These are phyloP conservation scores for Ferrisia virgata DNA, from an alignment of 2,888 invertebrate genomes.

Conservation along the genomic window DNA sequence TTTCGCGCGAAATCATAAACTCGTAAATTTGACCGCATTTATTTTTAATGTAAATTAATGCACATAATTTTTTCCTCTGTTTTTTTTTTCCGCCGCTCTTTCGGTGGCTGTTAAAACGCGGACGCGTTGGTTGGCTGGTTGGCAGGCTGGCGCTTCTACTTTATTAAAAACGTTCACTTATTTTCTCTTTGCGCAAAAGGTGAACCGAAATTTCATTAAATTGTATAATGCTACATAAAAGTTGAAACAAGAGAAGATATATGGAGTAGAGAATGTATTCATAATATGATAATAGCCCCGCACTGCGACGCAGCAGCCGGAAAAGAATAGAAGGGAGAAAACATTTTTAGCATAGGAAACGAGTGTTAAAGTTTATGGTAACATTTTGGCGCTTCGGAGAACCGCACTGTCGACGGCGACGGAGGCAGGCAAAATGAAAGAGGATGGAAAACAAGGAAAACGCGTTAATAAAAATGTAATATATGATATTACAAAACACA, in stretches of 20 bases:
- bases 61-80: conserved; percentile 27
- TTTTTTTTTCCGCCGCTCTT: too few species aligned
- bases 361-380: conserved; percentile 40
- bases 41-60: conserved; percentile 30
- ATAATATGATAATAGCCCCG: conserved; percentile 40
- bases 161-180: conserved; percentile 29
- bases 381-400: conserved; percentile 39
- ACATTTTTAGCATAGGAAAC: conserved; percentile 34
- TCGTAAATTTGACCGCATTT: background rate
- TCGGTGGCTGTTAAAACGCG: too few species aligned
- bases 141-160: conserved; percentile 8
- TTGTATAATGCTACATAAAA: conserved; percentile 31
- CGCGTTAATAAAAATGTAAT: conserved; percentile 42
- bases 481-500: conserved; percentile 40
- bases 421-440: background rate
- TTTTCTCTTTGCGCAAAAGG: conserved; percentile 1
- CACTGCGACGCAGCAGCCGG: background rate
- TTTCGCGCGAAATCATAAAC: background rate
- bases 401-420: background rate
- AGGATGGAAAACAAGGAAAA: conserved; percentile 27
- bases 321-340: conserved; percentile 20
- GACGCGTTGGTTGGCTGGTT: background rate
- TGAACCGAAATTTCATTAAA: conserved; percentile 41
- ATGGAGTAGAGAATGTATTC: conserved; percentile 37
- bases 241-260: conserved; percentile 37